These are phyloP conservation scores for Muscidifurax raptorellus DNA, from an alignment of 1,140 invertebrate species.

Conservation along the genomic window DNA sequence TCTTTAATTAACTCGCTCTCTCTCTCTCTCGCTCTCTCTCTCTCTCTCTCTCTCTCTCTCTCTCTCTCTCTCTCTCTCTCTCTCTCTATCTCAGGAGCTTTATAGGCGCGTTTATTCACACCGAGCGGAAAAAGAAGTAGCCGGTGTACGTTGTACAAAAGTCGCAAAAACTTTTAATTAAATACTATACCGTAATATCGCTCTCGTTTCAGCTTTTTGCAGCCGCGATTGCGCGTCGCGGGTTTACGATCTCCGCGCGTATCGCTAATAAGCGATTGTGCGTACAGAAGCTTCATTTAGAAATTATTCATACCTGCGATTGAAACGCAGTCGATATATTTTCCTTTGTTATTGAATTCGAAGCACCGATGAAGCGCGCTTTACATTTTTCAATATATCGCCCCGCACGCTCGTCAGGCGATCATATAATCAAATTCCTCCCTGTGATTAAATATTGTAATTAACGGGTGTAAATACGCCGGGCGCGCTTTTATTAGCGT, in stretches of 20 bases:
- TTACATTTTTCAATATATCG: no score
- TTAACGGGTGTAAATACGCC: neutral
- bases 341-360: neutral
- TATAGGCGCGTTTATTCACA: constrained; percentile 17
- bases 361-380: no score
- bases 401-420: neutral
- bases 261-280: no score
- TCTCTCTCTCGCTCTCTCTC: no score
- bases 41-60: no score
- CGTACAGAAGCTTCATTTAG: no score
- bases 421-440: neutral
- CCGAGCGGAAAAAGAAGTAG: neutral
- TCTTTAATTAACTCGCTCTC: constrained; percentile 38
- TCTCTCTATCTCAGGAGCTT: neutral
- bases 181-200: neutral
- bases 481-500: no score
- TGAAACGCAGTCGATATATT: neutral
- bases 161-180: constrained; percentile 39
- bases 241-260: neutral
- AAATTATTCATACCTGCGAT: neutral
- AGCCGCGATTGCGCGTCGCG: no score
- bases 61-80: no score
- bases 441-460: neutral
- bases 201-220: neutral
- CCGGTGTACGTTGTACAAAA: neutral